These are phyloP conservation scores for Spisula solida DNA, from an alignment of 2,888 invertebrate species.

Conservation along the genomic window DNA sequence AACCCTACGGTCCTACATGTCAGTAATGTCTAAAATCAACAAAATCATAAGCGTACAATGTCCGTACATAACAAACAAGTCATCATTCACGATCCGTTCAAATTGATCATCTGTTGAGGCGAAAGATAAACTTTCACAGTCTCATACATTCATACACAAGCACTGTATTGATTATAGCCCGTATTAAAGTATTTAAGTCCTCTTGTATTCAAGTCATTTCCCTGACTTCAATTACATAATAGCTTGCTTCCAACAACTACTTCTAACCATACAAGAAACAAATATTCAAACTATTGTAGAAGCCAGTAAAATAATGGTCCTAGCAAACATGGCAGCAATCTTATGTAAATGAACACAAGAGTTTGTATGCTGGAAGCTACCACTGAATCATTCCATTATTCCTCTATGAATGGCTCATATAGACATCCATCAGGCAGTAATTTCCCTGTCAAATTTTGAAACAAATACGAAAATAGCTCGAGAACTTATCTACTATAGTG, in stretches of 20 bases:
- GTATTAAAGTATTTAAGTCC: slow-evolving; percentile 24
- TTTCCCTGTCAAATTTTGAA: slow-evolving; percentile 36
- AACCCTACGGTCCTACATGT: neutral
- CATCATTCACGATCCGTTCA: slow-evolving; percentile 15
- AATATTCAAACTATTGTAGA: slow-evolving; percentile 34
- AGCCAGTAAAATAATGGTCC: slow-evolving; percentile 42
- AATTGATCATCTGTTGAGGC: slow-evolving; percentile 34
- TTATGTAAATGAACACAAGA: slow-evolving; percentile 26
- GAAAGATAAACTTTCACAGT: slow-evolving; percentile 40
- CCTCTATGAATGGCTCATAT: slow-evolving; percentile 28
- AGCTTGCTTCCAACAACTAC: slow-evolving; percentile 21
- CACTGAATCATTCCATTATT: slow-evolving; percentile 31
- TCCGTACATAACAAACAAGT: slow-evolving; percentile 5
- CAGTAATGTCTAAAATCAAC: slow-evolving; percentile 42
- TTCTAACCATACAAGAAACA: slow-evolving; percentile 27
- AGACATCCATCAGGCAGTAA: slow-evolving; percentile 36
- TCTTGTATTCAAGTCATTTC: neutral
- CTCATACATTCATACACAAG: neutral
- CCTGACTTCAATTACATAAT: slow-evolving; percentile 42
- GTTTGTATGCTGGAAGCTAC: slow-evolving; percentile 25
- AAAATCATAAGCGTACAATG: slow-evolving; percentile 19
- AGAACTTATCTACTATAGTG: neutral
- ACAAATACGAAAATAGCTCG: slow-evolving; percentile 15
- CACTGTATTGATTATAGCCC: slow-evolving; percentile 31
- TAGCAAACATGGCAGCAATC: slow-evolving; percentile 26